Percentiles rank a stretch among this genome's conserved stretches.
phyloP scores from a whole-genome alignment of 2,113 vertebrate species.

The Dipodomys stephensi region DNA sequence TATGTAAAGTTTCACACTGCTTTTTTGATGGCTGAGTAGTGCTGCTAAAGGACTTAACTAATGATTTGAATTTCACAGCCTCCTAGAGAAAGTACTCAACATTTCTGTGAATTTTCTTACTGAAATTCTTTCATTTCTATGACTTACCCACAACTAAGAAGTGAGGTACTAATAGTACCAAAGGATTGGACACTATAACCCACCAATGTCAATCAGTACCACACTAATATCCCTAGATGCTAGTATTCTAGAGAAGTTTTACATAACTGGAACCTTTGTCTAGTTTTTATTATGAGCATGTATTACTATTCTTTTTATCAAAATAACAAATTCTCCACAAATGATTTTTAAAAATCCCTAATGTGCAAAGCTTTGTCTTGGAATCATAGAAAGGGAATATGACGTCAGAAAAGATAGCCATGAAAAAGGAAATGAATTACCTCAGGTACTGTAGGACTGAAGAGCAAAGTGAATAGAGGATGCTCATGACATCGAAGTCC shows the following conservation, averaged over 20 bases:
- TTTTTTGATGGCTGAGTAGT: conserved; percentile 39
- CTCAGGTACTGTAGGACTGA: not conserved
- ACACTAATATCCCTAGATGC: not conserved
- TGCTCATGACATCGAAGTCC: not conserved
- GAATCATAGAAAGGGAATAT: not conserved
- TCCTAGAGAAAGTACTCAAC: not conserved
- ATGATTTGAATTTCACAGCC: conserved; percentile 8
- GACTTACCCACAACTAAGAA: not conserved
- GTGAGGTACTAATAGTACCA: not conserved
- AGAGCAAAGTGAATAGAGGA: not conserved
- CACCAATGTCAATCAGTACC: no score
- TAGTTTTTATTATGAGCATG: not conserved
- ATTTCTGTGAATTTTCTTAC: conserved; percentile 19
- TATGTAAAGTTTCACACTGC: not conserved
- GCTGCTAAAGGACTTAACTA: not conserved
- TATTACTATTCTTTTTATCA: not conserved
- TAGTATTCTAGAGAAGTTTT: not conserved
- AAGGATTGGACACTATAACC: not conserved
- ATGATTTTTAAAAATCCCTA: not conserved
- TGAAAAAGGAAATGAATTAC: not conserved
- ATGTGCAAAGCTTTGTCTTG: not conserved
- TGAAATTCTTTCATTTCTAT: conserved; percentile 8
- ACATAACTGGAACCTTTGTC: not conserved
- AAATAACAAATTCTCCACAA: conserved; percentile 38
- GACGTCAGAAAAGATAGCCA: not conserved